A percentile compares a stretch with the other conserved stretches of the same genome.
Evolutionary conservation across 37 sponge, comb jelly and placozoan species (phyloP).

Genomic region (Petrosia ficiformis): DNA sequence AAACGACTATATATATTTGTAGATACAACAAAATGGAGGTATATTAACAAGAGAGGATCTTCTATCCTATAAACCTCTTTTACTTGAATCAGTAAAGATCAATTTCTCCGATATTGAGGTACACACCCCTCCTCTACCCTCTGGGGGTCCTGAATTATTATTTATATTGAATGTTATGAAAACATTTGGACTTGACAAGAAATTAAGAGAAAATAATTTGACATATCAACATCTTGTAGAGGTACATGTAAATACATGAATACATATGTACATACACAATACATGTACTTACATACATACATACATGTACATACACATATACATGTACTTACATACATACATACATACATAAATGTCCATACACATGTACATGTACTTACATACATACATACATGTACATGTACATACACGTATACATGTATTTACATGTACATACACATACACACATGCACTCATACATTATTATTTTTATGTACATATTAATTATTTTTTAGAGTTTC

Average conservation of each 20-base stretch:
- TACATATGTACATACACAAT: too few relatives aligned
- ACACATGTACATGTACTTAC: too few relatives aligned
- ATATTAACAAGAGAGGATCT: constrained; percentile 65
- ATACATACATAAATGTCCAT: too few relatives aligned
- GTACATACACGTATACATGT: too few relatives aligned
- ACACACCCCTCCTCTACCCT: constrained; percentile 55
- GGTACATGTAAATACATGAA: background rate
- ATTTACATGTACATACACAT: too few relatives aligned
- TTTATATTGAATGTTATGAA: constrained; percentile 64
- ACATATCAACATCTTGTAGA: constrained; percentile 73
- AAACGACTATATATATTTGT: too few relatives aligned
- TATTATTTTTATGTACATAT: background rate
- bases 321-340: too few relatives aligned
- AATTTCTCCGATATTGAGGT: constrained; percentile 42
- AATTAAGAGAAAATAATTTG: constrained; percentile 12
- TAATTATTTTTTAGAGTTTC: constrained; percentile 16
- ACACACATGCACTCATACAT: background rate
- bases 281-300: too few relatives aligned
- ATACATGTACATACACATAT: too few relatives aligned
- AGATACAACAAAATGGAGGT: constrained; percentile 51
- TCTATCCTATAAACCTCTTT: constrained; percentile 26
- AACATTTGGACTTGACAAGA: constrained; percentile 27
- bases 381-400: too few relatives aligned
- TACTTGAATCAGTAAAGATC: constrained; percentile 28
- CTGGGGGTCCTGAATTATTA: constrained; percentile 71